Evolutionary conservation across 2,888 invertebrate genomes (phyloP).

Genomic region (Holacanthella duospinosa): DNA sequence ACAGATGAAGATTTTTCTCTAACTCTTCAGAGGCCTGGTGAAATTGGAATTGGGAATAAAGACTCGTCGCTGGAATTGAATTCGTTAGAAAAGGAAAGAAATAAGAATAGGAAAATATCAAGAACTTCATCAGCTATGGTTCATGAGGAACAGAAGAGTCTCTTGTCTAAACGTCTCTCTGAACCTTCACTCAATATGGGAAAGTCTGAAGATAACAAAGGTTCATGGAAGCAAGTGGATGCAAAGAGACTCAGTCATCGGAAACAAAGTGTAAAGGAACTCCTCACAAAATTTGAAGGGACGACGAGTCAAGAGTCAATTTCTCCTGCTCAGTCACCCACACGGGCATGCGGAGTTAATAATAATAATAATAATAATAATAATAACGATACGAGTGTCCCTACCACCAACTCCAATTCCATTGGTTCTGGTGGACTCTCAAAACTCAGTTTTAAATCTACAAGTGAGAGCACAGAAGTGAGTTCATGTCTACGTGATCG

Average conservation of each 20-base stretch:
- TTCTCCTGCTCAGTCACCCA: neutral
- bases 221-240: constrained; percentile 33
- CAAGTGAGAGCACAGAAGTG: neutral
- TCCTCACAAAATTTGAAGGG: constrained; percentile 56
- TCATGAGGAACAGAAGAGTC: constrained; percentile 2
- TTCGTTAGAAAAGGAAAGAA: neutral
- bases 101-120: neutral
- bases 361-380: constrained; percentile 37
- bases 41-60: neutral
- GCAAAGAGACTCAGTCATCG: constrained; percentile 38
- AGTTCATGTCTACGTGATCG: neutral
- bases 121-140: neutral
- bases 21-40: no score
- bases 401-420: neutral
- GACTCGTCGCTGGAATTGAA: neutral
- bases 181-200: constrained; percentile 27
- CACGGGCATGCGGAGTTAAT: neutral
- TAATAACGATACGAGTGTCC: neutral
- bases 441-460: constrained; percentile 12
- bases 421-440: constrained; percentile 13
- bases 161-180: constrained; percentile 34
- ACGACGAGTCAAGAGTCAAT: neutral
- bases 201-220: neutral
- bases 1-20: constrained; percentile 6
- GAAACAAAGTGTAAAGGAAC: constrained; percentile 50